phyloP scores from a whole-genome alignment of 2,797 vertebrate genomes.

The Amniataba percoides region DNA sequence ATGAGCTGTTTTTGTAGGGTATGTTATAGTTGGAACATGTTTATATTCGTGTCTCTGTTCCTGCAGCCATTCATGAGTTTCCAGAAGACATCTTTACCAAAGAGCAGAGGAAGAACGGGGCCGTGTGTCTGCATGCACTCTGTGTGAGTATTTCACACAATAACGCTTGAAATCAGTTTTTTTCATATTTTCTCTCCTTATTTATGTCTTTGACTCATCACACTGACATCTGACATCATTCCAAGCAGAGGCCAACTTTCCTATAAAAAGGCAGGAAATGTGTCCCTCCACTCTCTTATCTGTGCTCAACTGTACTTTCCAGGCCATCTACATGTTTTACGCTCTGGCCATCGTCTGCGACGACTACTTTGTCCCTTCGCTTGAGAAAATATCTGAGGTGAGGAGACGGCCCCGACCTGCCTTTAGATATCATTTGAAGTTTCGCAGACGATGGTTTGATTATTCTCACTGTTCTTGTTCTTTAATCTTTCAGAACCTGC shows the following conservation, averaged over 20 bases:
- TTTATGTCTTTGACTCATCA: constrained; percentile 12
- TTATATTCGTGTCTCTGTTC: background rate
- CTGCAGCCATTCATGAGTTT: constrained; percentile 87
- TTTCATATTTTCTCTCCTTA: background rate
- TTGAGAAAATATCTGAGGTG: constrained; percentile 89
- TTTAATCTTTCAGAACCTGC: constrained; percentile 80
- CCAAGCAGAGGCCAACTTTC: background rate
- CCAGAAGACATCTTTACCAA: constrained; percentile 86
- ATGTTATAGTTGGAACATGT: background rate
- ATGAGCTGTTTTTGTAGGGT: background rate
- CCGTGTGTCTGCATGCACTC: constrained; percentile 84
- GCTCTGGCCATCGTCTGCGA: constrained; percentile 88
- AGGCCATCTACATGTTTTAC: constrained; percentile 90
- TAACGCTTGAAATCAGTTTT: background rate
- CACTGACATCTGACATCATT: background rate
- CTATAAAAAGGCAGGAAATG: background rate
- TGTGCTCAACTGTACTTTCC: constrained; percentile 26
- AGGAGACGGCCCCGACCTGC: constrained; percentile 17
- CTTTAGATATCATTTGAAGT: background rate
- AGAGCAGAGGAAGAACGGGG: constrained; percentile 84
- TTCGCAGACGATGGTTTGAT: background rate
- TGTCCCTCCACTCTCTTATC: constrained; percentile 1
- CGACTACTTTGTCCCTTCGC: constrained; percentile 87
- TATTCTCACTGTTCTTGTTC: background rate
- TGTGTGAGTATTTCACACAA: constrained; percentile 80